phyloP scores from a whole-genome alignment of 2,113 vertebrate species.

The Calyptomena viridis region DNA sequence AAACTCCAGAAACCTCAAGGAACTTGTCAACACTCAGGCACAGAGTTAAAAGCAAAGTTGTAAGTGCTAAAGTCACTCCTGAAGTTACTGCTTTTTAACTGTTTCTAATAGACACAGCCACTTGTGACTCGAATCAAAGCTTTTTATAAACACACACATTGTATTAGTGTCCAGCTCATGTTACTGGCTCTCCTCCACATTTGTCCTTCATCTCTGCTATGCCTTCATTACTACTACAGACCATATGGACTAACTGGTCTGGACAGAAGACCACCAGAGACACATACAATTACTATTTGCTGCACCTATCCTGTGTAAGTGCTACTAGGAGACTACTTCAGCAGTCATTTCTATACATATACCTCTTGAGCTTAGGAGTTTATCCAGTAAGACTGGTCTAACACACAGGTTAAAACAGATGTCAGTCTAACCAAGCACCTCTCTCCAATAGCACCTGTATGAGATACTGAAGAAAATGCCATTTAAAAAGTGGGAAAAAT shows the following conservation, averaged over 20 bases:
- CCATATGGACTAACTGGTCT: neutral
- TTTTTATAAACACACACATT: neutral
- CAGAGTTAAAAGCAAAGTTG: neutral
- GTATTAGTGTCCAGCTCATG: neutral
- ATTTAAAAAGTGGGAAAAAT: neutral
- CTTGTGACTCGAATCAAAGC: neutral
- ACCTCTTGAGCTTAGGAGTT: neutral
- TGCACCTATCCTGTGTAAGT: neutral
- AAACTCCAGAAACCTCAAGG: neutral
- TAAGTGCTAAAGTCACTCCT: neutral
- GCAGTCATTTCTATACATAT: neutral
- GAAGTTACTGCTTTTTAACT: neutral
- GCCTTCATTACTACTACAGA: neutral
- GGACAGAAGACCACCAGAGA: neutral
- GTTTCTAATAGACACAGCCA: neutral
- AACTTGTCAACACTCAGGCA: neutral
- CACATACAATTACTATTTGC: too few species aligned
- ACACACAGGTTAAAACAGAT: too few species aligned
- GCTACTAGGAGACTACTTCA: neutral
- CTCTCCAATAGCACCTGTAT: neutral
- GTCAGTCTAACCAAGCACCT: neutral
- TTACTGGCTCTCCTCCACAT: neutral
- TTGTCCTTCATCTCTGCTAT: neutral
- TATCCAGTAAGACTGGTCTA: too few species aligned
- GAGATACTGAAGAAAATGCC: neutral